Evolutionary conservation across 2,888 invertebrate species (phyloP).

Genomic region (Allygus modestus): DNA sequence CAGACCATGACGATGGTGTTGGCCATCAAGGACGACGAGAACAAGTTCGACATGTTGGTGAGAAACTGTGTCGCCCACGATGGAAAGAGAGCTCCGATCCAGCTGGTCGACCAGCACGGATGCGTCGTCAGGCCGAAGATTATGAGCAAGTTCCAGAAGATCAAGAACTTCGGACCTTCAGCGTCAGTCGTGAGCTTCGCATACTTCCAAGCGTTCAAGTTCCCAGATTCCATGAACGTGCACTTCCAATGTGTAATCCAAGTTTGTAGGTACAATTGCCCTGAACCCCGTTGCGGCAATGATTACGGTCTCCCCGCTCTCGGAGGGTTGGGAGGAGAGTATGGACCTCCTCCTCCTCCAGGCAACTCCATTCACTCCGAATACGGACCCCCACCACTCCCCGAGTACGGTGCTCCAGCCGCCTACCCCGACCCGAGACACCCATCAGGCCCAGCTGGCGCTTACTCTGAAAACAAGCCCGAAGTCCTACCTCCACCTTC

Average conservation of each 20-base stretch:
- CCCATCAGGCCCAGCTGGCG: constrained; percentile 87
- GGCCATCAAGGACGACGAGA: constrained; percentile 96
- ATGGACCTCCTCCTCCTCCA: constrained; percentile 75
- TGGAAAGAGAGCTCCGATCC: constrained; percentile 95
- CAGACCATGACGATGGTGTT: constrained; percentile 98
- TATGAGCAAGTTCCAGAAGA: constrained; percentile 96
- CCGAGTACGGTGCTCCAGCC: constrained; percentile 85
- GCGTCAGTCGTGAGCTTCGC: constrained; percentile 95
- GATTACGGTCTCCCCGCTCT: constrained; percentile 67
- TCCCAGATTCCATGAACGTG: constrained; percentile 97
- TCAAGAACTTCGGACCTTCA: constrained; percentile 95
- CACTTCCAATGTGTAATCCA: constrained; percentile 97
- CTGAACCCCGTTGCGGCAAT: constrained; percentile 79
- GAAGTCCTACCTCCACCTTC: constrained; percentile 91
- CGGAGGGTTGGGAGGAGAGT: constrained; percentile 74
- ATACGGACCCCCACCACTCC: constrained; percentile 82
- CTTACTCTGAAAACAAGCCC: constrained; percentile 86
- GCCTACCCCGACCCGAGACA: constrained; percentile 93
- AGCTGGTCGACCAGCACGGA: constrained; percentile 94
- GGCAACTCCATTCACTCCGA: constrained; percentile 77
- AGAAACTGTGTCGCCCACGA: constrained; percentile 97
- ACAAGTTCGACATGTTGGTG: constrained; percentile 97
- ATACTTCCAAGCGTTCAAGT: constrained; percentile 97
- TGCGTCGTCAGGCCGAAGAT: constrained; percentile 95
- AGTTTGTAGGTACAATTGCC: constrained; percentile 94